A percentile compares a stretch with the other conserved stretches of the same genome.
These are phyloP conservation scores for Spermophilus dauricus DNA, from an alignment of 2,113 vertebrate genomes.

Conservation along the genomic window DNA sequence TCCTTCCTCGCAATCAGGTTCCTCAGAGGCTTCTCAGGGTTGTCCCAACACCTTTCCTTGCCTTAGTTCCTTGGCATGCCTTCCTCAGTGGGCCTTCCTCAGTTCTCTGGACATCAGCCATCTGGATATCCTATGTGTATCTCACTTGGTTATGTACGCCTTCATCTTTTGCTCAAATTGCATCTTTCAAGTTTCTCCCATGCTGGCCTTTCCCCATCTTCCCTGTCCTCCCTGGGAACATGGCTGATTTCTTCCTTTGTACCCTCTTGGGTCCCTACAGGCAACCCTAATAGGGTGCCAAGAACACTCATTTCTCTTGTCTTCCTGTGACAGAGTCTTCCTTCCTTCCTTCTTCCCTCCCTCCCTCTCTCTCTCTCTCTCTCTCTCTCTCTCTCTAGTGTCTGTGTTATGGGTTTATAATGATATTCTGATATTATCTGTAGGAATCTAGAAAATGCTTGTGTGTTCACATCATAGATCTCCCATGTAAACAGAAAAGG, in stretches of 20 bases:
- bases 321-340: too few relatives aligned
- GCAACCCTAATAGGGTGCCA: too few relatives aligned
- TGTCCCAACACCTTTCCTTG: not conserved
- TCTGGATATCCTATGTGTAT: not conserved
- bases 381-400: not conserved
- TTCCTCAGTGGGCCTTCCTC: not conserved
- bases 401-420: not conserved
- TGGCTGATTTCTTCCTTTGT: too few relatives aligned
- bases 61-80: not conserved
- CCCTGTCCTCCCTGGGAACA: too few relatives aligned
- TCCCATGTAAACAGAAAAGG: not conserved
- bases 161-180: too few relatives aligned
- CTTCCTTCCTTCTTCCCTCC: too few relatives aligned
- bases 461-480: not conserved
- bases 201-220: too few relatives aligned
- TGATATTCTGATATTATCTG: conserved; percentile 5
- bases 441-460: conserved; percentile 4
- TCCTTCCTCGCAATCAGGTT: not conserved
- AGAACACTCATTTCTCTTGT: too few relatives aligned
- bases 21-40: not conserved
- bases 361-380: too few relatives aligned
- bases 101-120: not conserved
- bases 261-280: too few relatives aligned
- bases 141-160: too few relatives aligned
- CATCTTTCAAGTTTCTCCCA: too few relatives aligned